Evolutionary conservation across 2,888 invertebrate species (phyloP), one percentile per base, ranked within the genome.

Genomic region (Nomada ruficornis): DNA sequence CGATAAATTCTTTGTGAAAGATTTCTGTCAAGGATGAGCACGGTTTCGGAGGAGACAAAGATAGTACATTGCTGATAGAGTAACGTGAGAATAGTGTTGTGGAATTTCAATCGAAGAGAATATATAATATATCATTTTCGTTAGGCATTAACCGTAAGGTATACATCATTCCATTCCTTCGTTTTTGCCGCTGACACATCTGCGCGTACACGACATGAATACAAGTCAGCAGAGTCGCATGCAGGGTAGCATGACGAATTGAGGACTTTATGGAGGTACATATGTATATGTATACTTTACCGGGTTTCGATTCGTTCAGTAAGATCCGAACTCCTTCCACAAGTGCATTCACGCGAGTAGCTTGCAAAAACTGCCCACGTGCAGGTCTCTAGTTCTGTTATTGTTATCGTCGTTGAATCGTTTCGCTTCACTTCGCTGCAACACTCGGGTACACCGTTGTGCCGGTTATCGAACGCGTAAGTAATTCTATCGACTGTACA

Each of bases 211-310:
- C 23, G 63, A 47, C 42, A n/a, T 20, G n/a, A 62, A 60, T 69
- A 36, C 57, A 55, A 76, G 68, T 69, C 55, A 82, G 83, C 64
- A 13, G 52, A 36, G n/a, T 42, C 55, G 1, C 1, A 4, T 13
- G 52, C 15, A 52, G 52, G n/a, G n/a, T 57, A 36, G 54, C 26
- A 76, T 82, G 83, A 83, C 73, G 80, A 84, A 83, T 80, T 42
- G 11, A 23, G 15, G 5, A 20, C 62, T 55, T 70, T 72, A 55
- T 36, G 36, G 36, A 36, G 36, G 36, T 7, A 36, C 36, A 36
- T 36, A 36, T 36, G 36, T 36, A 7, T 36, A 36, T 72, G 64
- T 62, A 47, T 26, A 69, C 23, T 72, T 67, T 18, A 18, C 2
- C 18, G 10, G 69, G 29, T 5, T 10, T 29, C 11, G 26, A 57